Evolutionary conservation across 37 sponge, comb jelly and placozoan species (phyloP).

Genomic region (Amphimedon queenslandica): DNA sequence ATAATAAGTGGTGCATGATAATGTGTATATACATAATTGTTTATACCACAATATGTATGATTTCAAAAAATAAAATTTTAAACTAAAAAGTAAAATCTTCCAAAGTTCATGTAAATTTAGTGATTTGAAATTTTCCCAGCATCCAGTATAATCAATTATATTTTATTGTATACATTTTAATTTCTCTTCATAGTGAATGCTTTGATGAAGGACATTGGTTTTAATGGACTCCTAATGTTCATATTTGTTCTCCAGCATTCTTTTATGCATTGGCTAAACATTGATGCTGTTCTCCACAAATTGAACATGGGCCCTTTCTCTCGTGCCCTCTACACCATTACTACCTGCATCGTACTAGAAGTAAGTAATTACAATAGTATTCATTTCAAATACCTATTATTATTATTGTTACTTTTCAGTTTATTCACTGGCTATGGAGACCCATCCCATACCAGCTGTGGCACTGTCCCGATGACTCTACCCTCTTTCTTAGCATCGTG

Average conservation of each 20-base stretch:
- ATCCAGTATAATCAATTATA: too few relatives aligned
- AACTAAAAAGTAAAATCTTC: not conserved
- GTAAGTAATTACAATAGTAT: slow-evolving; percentile 24
- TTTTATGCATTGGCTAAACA: slow-evolving; percentile 11
- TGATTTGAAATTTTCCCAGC: not conserved
- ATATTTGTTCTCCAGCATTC: slow-evolving; percentile 49
- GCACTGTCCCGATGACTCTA: not conserved
- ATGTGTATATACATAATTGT: too few relatives aligned
- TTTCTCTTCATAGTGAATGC: not conserved
- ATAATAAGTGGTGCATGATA: too few relatives aligned
- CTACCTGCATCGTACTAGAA: slow-evolving; percentile 36
- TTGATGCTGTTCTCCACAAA: slow-evolving; percentile 14
- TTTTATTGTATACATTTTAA: not conserved
- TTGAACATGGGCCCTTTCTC: slow-evolving; percentile 10
- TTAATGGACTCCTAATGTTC: slow-evolving; percentile 19
- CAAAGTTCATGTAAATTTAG: not conserved
- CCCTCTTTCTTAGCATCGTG: slow-evolving; percentile 13
- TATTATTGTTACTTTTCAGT: slow-evolving; percentile 22
- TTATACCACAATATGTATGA: too few relatives aligned
- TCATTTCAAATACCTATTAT: not conserved
- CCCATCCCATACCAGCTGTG: slow-evolving; percentile 33
- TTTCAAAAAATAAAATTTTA: not conserved
- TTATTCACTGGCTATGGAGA: slow-evolving; percentile 34
- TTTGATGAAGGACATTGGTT: not conserved
- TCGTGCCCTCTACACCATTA: slow-evolving; percentile 34